Base-by-base conservation (phyloP, 2,797 vertebrate genomes). In the Chelidonichthys spinosus region DNA sequence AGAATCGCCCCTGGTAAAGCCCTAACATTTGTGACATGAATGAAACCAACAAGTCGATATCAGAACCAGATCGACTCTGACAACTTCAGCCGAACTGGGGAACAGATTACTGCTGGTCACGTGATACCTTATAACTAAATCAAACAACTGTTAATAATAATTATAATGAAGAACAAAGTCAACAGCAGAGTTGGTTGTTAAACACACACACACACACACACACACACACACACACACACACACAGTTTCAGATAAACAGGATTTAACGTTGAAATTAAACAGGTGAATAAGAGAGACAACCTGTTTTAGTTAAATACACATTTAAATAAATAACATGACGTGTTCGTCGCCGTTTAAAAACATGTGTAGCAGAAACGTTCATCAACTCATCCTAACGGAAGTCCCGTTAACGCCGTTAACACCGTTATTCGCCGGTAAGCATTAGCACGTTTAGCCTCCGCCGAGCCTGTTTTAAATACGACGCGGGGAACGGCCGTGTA, bases 341-440 rank as follows among this genome's bases (percentile, higher is more conserved):
- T 78, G 39, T 54, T 40, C n/a, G 44, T 2, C 10, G 39, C 0
- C 0, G 18, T 2, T 37, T 54, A 1, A 14, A 14, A 25, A 49
- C 13, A 2, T 56, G 1, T 42, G 7, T 2, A 6, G 44, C 42
- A 46, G 25, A 1, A 25, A 44, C 63, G 59, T 71, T 72, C 5
- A 68, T 63, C 46, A 74, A 66, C 79, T 75, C 64, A 55, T 33
- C 37, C 18, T 6, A 39, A 63, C 81, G 77, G 76, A 79, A 81
- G 84, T 76, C 15, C 15, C 47, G 36, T 18, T 47, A 67, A 73
- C 25, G 25, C 25, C 25, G 25, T 25, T 25, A 25, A 25, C 80
- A 40, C 47, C 79, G 72, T 85, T 76, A 86, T 71, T 82, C 58
- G n/a, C 37, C 46, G 6, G 44, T n/a, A 56, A 82, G 56, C 47